Percentiles rank a stretch among this genome's conserved stretches.
phyloP scores from a whole-genome alignment of 1,140 invertebrate genomes.

The Musca vetustissima region DNA sequence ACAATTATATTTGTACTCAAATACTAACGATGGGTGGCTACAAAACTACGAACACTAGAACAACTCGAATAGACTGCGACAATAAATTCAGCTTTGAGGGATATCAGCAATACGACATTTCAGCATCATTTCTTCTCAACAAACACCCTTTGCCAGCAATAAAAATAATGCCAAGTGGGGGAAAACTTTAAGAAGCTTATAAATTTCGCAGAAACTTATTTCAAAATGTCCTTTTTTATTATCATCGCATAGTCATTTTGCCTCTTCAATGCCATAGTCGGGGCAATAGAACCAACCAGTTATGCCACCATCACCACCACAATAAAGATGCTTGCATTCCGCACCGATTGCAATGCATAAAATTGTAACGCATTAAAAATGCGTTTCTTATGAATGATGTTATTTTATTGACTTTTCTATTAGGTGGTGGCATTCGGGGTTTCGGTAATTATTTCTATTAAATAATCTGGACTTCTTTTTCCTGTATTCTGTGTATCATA shows the following conservation, averaged over 20 bases:
- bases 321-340: no score
- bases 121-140: background rate
- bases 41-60: background rate
- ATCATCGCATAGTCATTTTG: background rate
- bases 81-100: background rate
- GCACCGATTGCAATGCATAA: background rate
- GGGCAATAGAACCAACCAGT: no score
- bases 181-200: slow-evolving; percentile 17
- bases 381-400: background rate
- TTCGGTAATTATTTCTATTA: no score
- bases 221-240: background rate
- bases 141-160: background rate
- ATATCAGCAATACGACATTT: no score
- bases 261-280: background rate
- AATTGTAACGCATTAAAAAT: background rate
- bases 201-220: background rate
- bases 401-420: slow-evolving; percentile 1
- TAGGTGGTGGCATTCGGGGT: no score
- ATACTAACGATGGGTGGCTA: no score
- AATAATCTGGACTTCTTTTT: no score
- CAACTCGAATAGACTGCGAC: background rate
- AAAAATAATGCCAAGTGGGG: background rate
- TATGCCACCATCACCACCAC: no score
- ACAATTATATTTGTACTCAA: no score
- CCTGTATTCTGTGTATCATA: no score